These are phyloP conservation scores for Allobates femoralis DNA, from an alignment of 2,797 vertebrate genomes.

Conservation along the genomic window DNA sequence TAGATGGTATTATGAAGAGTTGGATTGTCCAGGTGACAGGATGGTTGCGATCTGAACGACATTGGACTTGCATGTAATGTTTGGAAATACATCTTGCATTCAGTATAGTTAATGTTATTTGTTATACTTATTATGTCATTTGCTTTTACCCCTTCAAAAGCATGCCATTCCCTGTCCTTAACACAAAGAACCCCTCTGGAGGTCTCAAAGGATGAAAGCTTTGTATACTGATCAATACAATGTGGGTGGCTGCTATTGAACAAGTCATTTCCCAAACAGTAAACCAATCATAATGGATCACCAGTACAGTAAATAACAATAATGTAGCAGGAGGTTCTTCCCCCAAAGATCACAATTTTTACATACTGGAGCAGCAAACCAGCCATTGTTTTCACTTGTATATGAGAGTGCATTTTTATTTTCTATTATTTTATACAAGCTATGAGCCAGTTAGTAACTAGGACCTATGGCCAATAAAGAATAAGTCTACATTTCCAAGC, in stretches of 20 bases:
- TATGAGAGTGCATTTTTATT: too few relatives aligned
- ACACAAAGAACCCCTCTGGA: slow-evolving; percentile 54
- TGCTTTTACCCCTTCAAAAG: slow-evolving; percentile 38
- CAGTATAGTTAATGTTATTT: slow-evolving; percentile 11
- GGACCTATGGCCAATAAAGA: too few relatives aligned
- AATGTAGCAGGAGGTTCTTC: too few relatives aligned
- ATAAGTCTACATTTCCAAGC: too few relatives aligned
- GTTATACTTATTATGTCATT: slow-evolving; percentile 22
- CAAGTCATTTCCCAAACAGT: slow-evolving; percentile 48
- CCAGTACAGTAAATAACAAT: slow-evolving; percentile 26
- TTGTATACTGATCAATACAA: slow-evolving; percentile 55
- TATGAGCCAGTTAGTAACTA: too few relatives aligned
- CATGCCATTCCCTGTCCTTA: slow-evolving; percentile 25
- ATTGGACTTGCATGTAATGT: neutral
- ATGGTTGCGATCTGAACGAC: neutral
- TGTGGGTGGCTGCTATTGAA: slow-evolving; percentile 58
- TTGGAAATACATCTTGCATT: neutral
- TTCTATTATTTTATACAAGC: too few relatives aligned
- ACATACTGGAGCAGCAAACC: too few relatives aligned
- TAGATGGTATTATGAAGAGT: neutral
- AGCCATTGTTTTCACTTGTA: too few relatives aligned
- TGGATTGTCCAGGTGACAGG: neutral
- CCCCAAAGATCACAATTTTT: too few relatives aligned
- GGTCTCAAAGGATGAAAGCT: slow-evolving; percentile 53
- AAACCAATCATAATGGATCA: slow-evolving; percentile 48